Evolutionary conservation across 2,113 vertebrate species (phyloP).

Genomic region (Neolamprologus variostigma): DNA sequence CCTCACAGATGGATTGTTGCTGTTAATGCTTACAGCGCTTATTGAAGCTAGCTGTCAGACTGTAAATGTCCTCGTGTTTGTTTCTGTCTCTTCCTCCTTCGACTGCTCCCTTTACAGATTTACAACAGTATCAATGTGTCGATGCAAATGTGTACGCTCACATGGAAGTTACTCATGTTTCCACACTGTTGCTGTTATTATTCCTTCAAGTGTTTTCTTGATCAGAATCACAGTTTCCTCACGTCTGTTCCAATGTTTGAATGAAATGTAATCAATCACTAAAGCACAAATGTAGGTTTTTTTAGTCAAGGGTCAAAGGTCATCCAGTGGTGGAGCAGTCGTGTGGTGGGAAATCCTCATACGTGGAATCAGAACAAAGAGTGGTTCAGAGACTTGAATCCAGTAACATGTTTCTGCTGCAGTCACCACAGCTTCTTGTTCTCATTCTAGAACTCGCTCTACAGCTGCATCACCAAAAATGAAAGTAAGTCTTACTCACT

Average conservation of each 20-base stretch:
- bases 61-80: neutral
- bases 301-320: neutral
- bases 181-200: neutral
- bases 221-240: neutral
- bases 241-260: neutral
- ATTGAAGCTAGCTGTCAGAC: neutral
- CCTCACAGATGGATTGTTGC: rapidly evolving
- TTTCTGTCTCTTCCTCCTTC: neutral
- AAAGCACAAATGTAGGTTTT: neutral
- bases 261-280: neutral
- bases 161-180: rapidly evolving
- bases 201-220: neutral
- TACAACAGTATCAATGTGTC: neutral
- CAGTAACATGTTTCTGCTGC: neutral
- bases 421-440: neutral
- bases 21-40: neutral
- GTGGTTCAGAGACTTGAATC: neutral
- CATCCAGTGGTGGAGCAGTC: neutral
- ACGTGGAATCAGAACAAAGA: neutral
- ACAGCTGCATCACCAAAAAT: slow-evolving; percentile 99
- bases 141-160: neutral
- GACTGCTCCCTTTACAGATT: neutral
- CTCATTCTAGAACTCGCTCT: slow-evolving; percentile 87
- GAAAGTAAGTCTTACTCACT: slow-evolving; percentile 83
- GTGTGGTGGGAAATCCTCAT: neutral